Evolutionary conservation across 2,113 vertebrate genomes (phyloP), one percentile per base, ranked within the genome.

Genomic region (Stegastes partitus): DNA sequence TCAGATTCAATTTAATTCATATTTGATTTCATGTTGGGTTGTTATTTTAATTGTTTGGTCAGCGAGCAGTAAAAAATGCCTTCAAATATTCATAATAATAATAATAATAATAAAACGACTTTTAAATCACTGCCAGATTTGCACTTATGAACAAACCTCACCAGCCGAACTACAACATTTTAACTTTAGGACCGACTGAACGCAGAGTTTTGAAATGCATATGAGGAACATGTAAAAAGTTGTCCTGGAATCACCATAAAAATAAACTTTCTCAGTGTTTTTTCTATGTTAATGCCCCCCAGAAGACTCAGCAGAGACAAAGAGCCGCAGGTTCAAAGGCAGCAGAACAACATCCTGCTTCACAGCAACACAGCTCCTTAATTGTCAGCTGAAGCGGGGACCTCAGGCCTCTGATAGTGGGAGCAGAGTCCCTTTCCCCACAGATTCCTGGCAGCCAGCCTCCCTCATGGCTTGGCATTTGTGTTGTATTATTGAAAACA

Each of bases 401-500:
- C 72, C 67, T 75, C 70, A 85, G 70, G 19, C 73, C 51, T 82
- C 68, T 68, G 86, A 93, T 85, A 88, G 83, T 85, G 83, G 81
- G 79, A 84, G 66, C 67, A 73, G 75, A 91, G 76, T 84, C 86
- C 85, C 72, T 82, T 83, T 85, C 79, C 81, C 87, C 87, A 89
- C 87, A 90, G 69, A 89, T 86, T 89, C 84, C 84, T 94, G 93
- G 92, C 89, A 87, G 49, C 31, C 56, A 55, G 34, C 26, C 78
- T 54, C 54, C 42, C 70, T 85, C 80, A 78, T 87, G 88, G 90
- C 66, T 93, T 92, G 84, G 89, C 91, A 83, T 92, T 81, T 79
- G 74, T 81, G 80, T 86, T 79, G 81, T 50, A 86, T 93, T 93
- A 95, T 94, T 95, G 91, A 93, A 95, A 94, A 92, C 94, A 95